These are phyloP conservation scores for Aporophyla lueneburgensis DNA, from an alignment of 2,888 invertebrate genomes.

Conservation along the genomic window DNA sequence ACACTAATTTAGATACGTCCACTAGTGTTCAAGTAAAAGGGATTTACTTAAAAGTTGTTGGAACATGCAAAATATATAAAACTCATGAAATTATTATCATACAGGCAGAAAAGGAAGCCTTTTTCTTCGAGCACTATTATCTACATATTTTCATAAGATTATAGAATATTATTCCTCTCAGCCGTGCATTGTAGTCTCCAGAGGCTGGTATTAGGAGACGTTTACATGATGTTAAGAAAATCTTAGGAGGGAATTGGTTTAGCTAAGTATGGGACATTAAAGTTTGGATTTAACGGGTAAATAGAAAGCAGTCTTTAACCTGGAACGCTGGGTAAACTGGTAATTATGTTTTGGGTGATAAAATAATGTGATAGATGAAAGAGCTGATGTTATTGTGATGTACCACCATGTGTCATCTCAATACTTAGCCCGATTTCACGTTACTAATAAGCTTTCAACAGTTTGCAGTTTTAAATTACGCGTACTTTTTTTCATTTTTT, in stretches of 20 bases:
- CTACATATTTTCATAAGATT: conserved; percentile 32
- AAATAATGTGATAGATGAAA: too few species aligned
- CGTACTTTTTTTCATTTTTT: neutral
- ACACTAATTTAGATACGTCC: neutral
- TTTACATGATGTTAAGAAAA: conserved; percentile 13
- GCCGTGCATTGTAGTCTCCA: conserved; percentile 10
- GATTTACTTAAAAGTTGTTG: neutral
- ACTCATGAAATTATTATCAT: neutral
- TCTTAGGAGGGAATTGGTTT: neutral
- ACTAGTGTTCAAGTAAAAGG: neutral
- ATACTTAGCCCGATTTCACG: too few species aligned
- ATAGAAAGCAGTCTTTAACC: too few species aligned
- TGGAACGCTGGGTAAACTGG: too few species aligned
- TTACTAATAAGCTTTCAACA: too few species aligned
- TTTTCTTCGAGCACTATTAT: conserved; percentile 6
- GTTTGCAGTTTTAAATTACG: too few species aligned
- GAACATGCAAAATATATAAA: neutral
- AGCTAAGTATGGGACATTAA: neutral
- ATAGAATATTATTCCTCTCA: conserved; percentile 10
- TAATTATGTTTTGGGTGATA: too few species aligned
- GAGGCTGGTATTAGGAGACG: neutral
- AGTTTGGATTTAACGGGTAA: too few species aligned
- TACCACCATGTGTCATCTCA: too few species aligned
- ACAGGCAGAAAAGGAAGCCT: neutral
- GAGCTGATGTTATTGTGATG: too few species aligned